Conservation (phyloP, 2,888 invertebrate species). For the Polydesmus complanatus region DNA sequence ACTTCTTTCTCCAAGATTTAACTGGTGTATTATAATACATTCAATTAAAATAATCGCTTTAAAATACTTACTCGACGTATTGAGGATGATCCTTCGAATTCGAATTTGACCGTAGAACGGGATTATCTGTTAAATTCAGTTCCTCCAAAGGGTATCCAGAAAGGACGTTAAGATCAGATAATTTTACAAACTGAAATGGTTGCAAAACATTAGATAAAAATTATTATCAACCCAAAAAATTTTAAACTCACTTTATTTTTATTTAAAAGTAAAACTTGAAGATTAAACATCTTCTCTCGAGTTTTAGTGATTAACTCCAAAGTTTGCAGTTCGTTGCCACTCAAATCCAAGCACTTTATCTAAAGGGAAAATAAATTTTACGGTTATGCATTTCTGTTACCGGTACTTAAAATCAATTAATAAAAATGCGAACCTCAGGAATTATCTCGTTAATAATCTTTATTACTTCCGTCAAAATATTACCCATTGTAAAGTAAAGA, state of each 20-base stretch:
- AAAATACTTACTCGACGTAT: constrained; percentile 56
- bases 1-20: too few relatives aligned
- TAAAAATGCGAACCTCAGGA: not conserved
- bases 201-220: not conserved
- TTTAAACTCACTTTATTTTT: not conserved
- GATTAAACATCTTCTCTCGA: not conserved
- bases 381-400: not conserved
- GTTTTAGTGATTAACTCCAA: not conserved
- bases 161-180: constrained; percentile 44
- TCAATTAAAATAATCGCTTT: too few relatives aligned
- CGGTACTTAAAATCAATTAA: not conserved
- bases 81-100: constrained; percentile 47
- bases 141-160: constrained; percentile 58
- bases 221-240: not conserved
- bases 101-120: constrained; percentile 58
- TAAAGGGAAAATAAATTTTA: not conserved
- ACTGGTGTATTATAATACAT: too few relatives aligned
- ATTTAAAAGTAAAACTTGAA: not conserved
- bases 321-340: not conserved
- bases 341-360: constrained; percentile 1
- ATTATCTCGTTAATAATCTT: not conserved
- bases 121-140: constrained; percentile 63
- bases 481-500: not conserved
- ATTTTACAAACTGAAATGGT: constrained; percentile 20
- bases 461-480: not conserved